A percentile compares a stretch with the other conserved stretches of the same genome.
phyloP scores from a whole-genome alignment of 1,140 invertebrate species.

The Cherax quadricarinatus region DNA sequence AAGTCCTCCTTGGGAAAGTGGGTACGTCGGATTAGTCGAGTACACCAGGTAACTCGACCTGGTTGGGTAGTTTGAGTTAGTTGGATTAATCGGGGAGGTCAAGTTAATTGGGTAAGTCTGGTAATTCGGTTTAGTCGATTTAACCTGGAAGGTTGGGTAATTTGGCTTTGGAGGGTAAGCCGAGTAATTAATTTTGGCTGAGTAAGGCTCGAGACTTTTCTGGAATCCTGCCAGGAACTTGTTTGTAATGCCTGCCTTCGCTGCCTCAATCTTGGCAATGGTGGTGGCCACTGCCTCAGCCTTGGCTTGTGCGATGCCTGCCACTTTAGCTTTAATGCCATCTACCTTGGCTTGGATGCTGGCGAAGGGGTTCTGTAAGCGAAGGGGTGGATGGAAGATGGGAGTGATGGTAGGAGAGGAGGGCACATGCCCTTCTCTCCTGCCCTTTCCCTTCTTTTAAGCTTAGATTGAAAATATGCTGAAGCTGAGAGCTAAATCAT shows the following conservation, averaged over 20 bases:
- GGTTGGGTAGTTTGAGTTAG: not conserved
- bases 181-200: not conserved
- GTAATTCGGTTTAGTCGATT: no score
- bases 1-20: not conserved
- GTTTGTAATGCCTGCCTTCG: not conserved
- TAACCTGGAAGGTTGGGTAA: not conserved
- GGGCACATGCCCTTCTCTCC: no score
- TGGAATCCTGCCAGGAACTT: not conserved
- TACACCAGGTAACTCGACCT: not conserved
- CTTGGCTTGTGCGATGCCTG: not conserved
- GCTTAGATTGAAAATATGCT: no score
- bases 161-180: not conserved
- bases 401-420: not conserved
- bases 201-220: not conserved
- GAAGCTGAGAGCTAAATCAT: no score
- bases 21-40: not conserved
- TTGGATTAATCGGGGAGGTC: not conserved
- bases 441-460: no score
- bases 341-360: conserved; percentile 7
- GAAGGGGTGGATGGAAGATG: not conserved
- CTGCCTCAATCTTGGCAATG: conserved; percentile 15
- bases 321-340: conserved; percentile 14
- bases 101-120: not conserved
- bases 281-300: not conserved
- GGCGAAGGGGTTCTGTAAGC: conserved; percentile 4